Evolutionary conservation across 2,797 vertebrate genomes (phyloP), one percentile per base, ranked within the genome.

Genomic region (Arremon aurantiirostris): DNA sequence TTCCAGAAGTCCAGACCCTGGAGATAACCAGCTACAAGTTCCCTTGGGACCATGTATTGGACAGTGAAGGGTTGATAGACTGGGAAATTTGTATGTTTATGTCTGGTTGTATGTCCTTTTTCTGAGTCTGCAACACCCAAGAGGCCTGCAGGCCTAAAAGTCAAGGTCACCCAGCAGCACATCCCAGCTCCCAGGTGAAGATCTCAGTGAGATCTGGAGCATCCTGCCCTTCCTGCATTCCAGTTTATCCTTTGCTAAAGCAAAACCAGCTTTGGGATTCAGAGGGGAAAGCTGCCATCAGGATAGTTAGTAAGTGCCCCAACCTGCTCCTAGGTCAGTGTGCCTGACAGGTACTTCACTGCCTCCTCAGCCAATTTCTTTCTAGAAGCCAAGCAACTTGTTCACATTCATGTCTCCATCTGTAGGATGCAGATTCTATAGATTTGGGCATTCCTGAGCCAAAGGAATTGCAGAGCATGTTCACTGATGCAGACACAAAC

Each of bases 121-220:
- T n/a, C 46, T 34, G 30, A 72, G 30, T 20, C 14, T 72, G 16
- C 1, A 21, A 6, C 37, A 20, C 0, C 0, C 21, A 37, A 72
- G 21, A 64, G 27, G 24, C 21, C 30, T 27, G 21, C 17, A 49
- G 73, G 26, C 26, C 56, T 52, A 35, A 80, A 76, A 80, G 46
- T 37, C 55, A 41, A 32, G 44, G 49, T 22, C 34, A 66, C 9
- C 11, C 49, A 53, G 26, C 0, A 26, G 24, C 52, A 50, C 35
- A 55, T 46, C 16, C 20, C 52, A 82, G 20, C 20, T 71, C 56
- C 14, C 30, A 27, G 34, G 11, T 12, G 41, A 2, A 17, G 41
- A 41, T 41, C 41, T 42, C 17, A 42, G 41, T 42, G 41, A 42
- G 9, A 59, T 11, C n/a, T 60, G 64, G 46, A 86, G 35, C 30